Evolutionary conservation across 2,113 vertebrate species (phyloP), one percentile per base, ranked within the genome.

Genomic region (Hipposideros armiger): DNA sequence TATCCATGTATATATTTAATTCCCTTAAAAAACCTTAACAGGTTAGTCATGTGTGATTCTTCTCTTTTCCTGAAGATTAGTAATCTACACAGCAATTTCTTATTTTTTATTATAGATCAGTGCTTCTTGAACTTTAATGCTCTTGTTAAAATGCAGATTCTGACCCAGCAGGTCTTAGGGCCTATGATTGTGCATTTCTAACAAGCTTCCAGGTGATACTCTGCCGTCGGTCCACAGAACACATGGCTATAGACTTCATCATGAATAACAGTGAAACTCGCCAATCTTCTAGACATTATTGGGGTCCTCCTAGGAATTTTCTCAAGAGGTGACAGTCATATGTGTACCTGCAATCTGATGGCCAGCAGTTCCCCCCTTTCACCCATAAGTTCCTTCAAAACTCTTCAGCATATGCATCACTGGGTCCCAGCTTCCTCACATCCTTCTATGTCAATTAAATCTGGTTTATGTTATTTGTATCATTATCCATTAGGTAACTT

Each of bases 21-120:
- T 66, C 40, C 17, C 60, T 78, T 67, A 28, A 40, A 92, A 73
- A 36, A 13, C 4, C 4, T 50, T 86, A 91, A 66, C 17, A 66
- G 28, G 82, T 90, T 77, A 70, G 42, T 81, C 16, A 94, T 36
- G 20, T 36, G 89, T 50, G 40, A 15, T 36, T 95, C 67, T 87
- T 67, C 22, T 67, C 22, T 84, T 42, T 67, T 64, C 54, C 40
- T 90, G 50, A 32, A 92, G 69, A 82, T 36, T 66, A 72, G 26
- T 70, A 87, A 52, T 83, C 10, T 86, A 9, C 67, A 30, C 19
- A 82, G 28, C 26, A 87, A 77, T 87, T 90, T 70, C 72, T 86
- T 91, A 58, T 32, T 40, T 11, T 50, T 94, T 87, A 93, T 72
- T 90, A 93, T 4, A 93, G 62, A 72, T 58, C 17, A 58, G 22